These are phyloP conservation scores for Ormyrus labotus DNA, from an alignment of 2,888 invertebrate species.

Conservation along the genomic window DNA sequence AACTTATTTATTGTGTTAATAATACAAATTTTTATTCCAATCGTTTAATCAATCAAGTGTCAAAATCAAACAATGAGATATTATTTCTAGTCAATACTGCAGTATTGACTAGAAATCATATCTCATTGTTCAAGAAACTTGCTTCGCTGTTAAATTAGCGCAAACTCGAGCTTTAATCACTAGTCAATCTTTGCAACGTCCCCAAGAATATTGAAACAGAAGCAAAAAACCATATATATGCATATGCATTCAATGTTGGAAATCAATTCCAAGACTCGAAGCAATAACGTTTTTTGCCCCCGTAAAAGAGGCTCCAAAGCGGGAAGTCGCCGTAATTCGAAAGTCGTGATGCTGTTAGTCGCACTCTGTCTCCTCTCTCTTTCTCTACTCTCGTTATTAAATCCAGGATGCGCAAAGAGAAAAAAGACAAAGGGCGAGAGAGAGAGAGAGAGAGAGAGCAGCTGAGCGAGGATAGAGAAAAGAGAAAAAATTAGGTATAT, in stretches of 20 bases:
- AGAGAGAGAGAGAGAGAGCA: constrained; percentile 26
- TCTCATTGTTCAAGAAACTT: background rate
- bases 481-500: constrained; percentile 38
- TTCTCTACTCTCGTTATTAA: constrained; percentile 56
- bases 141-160: constrained; percentile 13
- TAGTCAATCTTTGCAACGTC: constrained; percentile 23
- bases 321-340: constrained; percentile 33
- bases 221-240: background rate
- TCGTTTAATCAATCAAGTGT: constrained; percentile 21
- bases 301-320: constrained; percentile 15
- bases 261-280: constrained; percentile 30
- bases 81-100: no score
- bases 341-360: constrained; percentile 38
- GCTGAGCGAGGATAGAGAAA: constrained; percentile 19
- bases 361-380: constrained; percentile 5
- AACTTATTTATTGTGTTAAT: no score
- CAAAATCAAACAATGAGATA: no score
- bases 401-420: constrained; percentile 44
- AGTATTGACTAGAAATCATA: constrained; percentile 15
- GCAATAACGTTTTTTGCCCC: constrained; percentile 42
- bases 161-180: constrained; percentile 9
- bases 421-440: constrained; percentile 39
- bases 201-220: background rate
- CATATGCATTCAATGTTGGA: background rate
- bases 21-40: background rate